These are phyloP conservation scores for Otis tarda DNA, from an alignment of 2,113 vertebrate species.

Conservation along the genomic window DNA sequence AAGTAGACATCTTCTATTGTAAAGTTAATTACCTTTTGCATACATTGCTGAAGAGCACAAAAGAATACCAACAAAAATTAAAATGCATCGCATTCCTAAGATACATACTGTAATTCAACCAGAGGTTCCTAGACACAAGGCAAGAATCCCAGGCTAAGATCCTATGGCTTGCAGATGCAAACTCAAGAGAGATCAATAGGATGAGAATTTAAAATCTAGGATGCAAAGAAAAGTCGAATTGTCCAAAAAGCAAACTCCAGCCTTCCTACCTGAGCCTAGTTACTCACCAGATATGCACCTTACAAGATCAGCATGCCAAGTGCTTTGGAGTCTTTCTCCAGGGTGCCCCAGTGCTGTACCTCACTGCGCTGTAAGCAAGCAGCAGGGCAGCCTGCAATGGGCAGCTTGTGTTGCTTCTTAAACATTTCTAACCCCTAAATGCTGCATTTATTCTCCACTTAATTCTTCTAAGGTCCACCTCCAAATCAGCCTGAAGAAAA, in stretches of 20 bases:
- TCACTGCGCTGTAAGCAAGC: fast-evolving
- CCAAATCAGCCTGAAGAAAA: conserved; percentile 4
- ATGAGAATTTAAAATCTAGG: background rate
- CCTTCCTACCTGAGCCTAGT: background rate
- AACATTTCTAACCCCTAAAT: background rate
- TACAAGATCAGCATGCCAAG: background rate
- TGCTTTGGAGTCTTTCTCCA: background rate
- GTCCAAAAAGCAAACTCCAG: background rate
- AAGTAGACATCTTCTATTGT: background rate
- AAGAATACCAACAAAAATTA: background rate
- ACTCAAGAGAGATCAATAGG: background rate
- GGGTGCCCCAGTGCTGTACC: background rate
- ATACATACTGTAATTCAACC: background rate
- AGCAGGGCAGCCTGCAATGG: fast-evolving
- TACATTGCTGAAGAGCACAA: background rate
- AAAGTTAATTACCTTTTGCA: background rate
- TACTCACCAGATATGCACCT: background rate
- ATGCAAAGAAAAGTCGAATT: background rate
- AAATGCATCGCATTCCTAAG: background rate
- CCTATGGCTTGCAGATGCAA: background rate
- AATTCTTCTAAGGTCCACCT: background rate
- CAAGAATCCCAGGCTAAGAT: background rate
- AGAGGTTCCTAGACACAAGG: background rate
- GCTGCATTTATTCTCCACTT: background rate
- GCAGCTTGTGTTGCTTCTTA: background rate